phyloP scores from a whole-genome alignment of 2,797 vertebrate genomes.

The Anniella stebbinsi region DNA sequence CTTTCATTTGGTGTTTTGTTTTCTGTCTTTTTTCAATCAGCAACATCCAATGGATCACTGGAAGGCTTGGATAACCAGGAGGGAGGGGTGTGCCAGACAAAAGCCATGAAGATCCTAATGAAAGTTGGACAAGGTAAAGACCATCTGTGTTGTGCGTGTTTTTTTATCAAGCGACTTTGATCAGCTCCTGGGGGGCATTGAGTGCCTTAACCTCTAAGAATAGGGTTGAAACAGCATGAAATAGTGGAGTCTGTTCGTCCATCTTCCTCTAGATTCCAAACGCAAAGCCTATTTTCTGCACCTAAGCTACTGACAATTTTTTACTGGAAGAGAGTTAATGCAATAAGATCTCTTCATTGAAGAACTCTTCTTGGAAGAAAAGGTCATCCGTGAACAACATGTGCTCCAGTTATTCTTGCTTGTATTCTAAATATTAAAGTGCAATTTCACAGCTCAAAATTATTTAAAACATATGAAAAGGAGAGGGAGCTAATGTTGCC shows the following conservation, averaged over 20 bases:
- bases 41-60: conserved; percentile 98
- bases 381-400: conserved; percentile 66
- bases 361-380: conserved; percentile 64
- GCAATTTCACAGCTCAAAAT: conserved; percentile 69
- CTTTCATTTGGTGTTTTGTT: conserved; percentile 81
- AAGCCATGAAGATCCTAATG: conserved; percentile 99
- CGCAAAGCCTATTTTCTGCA: conserved; percentile 71
- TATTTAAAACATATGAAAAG: conserved; percentile 70
- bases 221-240: conserved; percentile 42
- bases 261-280: conserved; percentile 62
- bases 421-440: conserved; percentile 72
- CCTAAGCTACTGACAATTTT: conserved; percentile 66
- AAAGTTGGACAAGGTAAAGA: conserved; percentile 99
- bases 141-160: conserved; percentile 59
- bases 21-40: conserved; percentile 84
- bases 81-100: conserved; percentile 97
- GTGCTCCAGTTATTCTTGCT: conserved; percentile 69
- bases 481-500: conserved; percentile 70
- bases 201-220: conserved; percentile 64
- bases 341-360: conserved; percentile 66
- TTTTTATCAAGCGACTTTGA: conserved; percentile 72
- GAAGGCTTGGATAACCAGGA: conserved; percentile 99
- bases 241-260: neutral
- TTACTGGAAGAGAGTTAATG: conserved; percentile 54
- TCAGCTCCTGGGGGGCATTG: conserved; percentile 61